Base-by-base conservation (phyloP, 2,797 vertebrate species). In the Crocidura indochinensis region DNA sequence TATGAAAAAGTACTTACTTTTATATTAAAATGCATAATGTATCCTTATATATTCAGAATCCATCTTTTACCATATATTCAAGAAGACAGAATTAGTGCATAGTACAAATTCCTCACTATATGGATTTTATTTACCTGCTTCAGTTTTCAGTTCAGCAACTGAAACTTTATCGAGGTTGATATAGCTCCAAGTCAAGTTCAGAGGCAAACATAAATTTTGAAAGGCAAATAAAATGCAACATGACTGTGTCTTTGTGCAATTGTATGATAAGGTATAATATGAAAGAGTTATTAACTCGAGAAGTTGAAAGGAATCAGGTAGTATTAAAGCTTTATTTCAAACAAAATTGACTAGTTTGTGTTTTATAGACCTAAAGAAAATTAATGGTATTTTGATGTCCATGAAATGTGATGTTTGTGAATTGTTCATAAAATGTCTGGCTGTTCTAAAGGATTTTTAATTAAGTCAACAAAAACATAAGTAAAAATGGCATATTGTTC, bases 311-410 rank as follows among this genome's bases (percentile, higher is more conserved):
- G 46, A 80, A 62, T 86, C 26, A 46, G 5, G 11, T 27, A 60
- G 60, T 44, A 90, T 74, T 75, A 29, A 83, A 68, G 24, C 6
- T 65, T 88, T 83, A 80, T 76, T 92, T 83, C 22, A 72, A 88
- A 88, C 14, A 73, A 88, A 88, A 91, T 49, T 72, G 46, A 2
- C 15, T 74, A 77, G 51, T 6, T 19, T 2, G 85, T 83, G n/a
- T 62, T 71, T 89, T 64, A 73, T 38, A 72, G 64, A 78, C 17
- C 14, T 64, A 79, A 24, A 86, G 38, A 53, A 86, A 91, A 91
- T 85, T 31, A 76, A 49, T n/a, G 38, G 2, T 46, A 15, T n/a
- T 47, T 44, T 44, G 19, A 69, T 27, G 44, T 24, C 68, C 64
- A 76, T 19, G 15, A 83, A 72, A 15, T 44, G 56, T 44, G 24